Evolutionary conservation across 2,888 invertebrate genomes (phyloP), one percentile per base, ranked within the genome.

Genomic region (Macrosoma leucophasiata): DNA sequence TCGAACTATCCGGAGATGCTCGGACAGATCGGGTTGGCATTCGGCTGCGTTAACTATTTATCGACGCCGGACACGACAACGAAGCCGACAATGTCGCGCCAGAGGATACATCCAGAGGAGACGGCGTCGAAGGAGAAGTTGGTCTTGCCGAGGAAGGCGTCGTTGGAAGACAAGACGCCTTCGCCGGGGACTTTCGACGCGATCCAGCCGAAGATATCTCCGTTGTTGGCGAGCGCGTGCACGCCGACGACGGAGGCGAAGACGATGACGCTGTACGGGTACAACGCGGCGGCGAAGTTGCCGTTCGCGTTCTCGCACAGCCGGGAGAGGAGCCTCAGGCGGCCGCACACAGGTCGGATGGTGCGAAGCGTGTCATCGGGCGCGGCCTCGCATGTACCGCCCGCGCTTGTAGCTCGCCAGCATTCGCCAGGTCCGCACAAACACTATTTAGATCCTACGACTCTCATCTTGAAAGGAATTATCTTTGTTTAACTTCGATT

Each of bases 1-100:
- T 82, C 84, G 2, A 85, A 84, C 64, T 85, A 85, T 48, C 84
- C 85, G 11, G 85, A 85, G 55, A 85, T 85, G 85, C 68, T 85
- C 41, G 85, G 85, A 6, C 85, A 85, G 54, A 85, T 85, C 54
- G 85, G 85, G 3, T 60, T 85, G 27, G 85, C 85, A 3, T 84
- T 85, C 62, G 85, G 85, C 33, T 84, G 84, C 66, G 84, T 85
- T 34, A 85, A 85, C 58, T 85, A 85, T 50, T 49, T 85, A 13
- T 69, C 84, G 12, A 73, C 81, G 9, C 70, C 75, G 13, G 73
- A 72, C 8, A 51, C 47, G 9, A 52, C 53, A 13, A 50, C 64
- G 5, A 47, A 58, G 10, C 53, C 63, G 15, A 56, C 70, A 1
- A 69, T 60, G 2, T 74, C 76, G 2, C 52, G 77, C 6, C 84